Evolutionary conservation across 2,797 vertebrate genomes (phyloP).

Genomic region (Sandelia bainsii): DNA sequence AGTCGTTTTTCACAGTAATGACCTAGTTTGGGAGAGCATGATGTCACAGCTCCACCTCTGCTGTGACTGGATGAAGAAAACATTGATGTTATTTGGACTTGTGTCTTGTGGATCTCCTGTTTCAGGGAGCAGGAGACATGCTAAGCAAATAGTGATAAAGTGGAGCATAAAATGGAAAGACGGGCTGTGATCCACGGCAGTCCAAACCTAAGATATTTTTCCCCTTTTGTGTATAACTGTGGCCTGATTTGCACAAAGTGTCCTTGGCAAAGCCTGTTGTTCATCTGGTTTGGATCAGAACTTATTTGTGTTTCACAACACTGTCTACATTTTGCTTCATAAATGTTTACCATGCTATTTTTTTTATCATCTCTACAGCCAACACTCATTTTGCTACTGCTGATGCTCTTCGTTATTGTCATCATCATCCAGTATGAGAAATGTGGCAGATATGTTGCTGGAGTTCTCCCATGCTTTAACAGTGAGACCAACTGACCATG

Average conservation of each 20-base stretch:
- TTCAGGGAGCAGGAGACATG: constrained; percentile 6
- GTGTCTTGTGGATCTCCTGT: not conserved
- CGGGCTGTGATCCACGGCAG: not conserved
- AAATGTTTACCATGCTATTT: not conserved
- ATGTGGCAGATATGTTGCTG: not conserved
- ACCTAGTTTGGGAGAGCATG: not conserved
- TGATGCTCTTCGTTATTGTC: not conserved
- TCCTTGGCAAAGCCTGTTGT: not conserved
- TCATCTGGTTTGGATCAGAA: constrained; percentile 18
- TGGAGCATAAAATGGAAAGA: too few relatives aligned
- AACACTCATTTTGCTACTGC: not conserved
- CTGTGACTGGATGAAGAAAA: constrained; percentile 49
- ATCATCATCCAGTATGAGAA: not conserved
- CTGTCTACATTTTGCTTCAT: not conserved
- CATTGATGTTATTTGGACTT: constrained; percentile 31
- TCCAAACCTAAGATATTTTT: not conserved
- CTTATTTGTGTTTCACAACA: constrained; percentile 16
- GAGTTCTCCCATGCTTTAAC: not conserved
- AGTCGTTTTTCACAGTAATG: constrained; percentile 4
- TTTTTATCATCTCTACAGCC: not conserved
- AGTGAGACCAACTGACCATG: not conserved
- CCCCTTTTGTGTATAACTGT: not conserved
- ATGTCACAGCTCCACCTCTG: constrained; percentile 13
- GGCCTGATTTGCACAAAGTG: constrained; percentile 4
- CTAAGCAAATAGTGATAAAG: not conserved